Evolutionary conservation across 35 echinoderm and acorn worm species (phyloP).

Genomic region (Heliocidaris erythrogramma): DNA sequence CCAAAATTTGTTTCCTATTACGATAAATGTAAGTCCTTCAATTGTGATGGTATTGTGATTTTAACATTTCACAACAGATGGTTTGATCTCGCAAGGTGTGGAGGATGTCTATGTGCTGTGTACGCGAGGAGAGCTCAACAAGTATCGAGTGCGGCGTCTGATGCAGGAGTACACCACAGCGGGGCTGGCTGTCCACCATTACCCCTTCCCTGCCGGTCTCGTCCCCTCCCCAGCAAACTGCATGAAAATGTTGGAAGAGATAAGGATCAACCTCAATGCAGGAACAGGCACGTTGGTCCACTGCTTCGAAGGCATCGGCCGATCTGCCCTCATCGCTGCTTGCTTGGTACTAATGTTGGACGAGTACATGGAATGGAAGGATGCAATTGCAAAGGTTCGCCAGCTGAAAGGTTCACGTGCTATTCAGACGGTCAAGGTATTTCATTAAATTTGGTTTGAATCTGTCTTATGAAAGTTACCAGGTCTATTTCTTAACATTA

Average conservation of each 20-base stretch:
- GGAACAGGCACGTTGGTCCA: conserved; percentile 70
- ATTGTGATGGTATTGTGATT: not conserved
- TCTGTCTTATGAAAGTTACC: too few relatives aligned
- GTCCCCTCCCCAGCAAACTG: conserved; percentile 62
- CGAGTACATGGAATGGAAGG: conserved; percentile 56
- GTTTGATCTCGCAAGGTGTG: conserved; percentile 64
- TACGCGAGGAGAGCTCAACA: conserved; percentile 79
- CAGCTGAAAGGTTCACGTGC: conserved; percentile 75
- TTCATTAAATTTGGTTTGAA: not conserved
- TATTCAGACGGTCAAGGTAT: conserved; percentile 90
- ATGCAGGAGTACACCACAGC: conserved; percentile 74
- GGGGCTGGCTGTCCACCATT: conserved; percentile 79
- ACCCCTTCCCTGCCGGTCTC: conserved; percentile 77
- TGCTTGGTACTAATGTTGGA: conserved; percentile 77
- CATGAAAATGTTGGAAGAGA: conserved; percentile 72
- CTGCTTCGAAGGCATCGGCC: conserved; percentile 82
- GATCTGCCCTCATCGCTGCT: conserved; percentile 73
- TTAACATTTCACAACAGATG: conserved; percentile 50
- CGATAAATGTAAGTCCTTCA: not conserved
- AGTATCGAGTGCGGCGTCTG: conserved; percentile 73
- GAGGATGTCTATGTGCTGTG: conserved; percentile 82
- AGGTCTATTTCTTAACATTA: too few relatives aligned
- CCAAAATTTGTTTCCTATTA: not conserved
- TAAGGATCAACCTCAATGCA: conserved; percentile 47
- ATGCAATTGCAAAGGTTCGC: conserved; percentile 67